A percentile compares a stretch with the other conserved stretches of the same genome.
Conservation (phyloP, 2,797 vertebrate species). For the Artibeus lituratus region DNA sequence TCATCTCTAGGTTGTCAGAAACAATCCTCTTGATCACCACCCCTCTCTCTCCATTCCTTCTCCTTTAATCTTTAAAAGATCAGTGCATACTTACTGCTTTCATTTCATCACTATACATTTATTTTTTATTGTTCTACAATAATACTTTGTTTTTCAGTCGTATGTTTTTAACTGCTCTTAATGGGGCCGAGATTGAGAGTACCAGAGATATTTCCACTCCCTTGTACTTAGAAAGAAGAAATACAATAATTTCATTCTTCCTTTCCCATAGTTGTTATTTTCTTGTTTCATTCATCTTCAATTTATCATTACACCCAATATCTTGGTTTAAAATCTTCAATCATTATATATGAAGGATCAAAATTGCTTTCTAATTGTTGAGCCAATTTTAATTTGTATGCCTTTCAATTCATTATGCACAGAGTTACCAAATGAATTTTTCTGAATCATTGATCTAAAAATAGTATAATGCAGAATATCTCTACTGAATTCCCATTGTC, state of each 20-base stretch:
- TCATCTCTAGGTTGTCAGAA: constrained; percentile 82
- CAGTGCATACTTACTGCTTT: background rate
- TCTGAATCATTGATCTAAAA: background rate
- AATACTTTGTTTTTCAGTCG: background rate
- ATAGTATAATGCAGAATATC: background rate
- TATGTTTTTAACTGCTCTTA: background rate
- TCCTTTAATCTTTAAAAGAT: background rate
- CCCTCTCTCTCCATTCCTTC: too few relatives aligned
- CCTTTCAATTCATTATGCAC: background rate
- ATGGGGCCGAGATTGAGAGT: background rate
- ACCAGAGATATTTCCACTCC: background rate
- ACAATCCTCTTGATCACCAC: too few relatives aligned
- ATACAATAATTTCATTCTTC: background rate
- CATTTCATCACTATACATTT: background rate
- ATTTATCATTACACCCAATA: background rate
- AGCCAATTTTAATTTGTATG: background rate
- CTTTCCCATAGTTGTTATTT: background rate
- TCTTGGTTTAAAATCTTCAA: background rate
- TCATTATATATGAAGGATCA: background rate
- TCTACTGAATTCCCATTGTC: background rate
- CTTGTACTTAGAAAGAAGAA: background rate
- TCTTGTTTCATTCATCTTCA: background rate
- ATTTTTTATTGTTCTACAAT: background rate
- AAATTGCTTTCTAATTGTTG: background rate
- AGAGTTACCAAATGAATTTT: background rate